Evolutionary conservation across 2,113 vertebrate species (phyloP), one percentile per base, ranked within the genome.

Genomic region (Pao palembangensis): DNA sequence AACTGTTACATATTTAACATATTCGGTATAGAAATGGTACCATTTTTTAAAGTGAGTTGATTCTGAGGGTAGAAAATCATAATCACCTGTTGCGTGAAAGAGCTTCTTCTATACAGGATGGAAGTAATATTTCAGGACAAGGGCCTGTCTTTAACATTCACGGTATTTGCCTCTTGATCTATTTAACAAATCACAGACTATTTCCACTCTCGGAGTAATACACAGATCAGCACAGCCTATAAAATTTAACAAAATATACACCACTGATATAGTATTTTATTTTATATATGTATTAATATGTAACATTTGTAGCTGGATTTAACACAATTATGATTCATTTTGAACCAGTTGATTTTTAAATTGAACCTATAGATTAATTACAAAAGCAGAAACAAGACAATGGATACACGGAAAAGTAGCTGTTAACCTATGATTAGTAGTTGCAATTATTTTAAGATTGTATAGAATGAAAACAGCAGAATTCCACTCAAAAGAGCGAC

Each of bases 71-170:
- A 71, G 64, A 86, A 85, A 64, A 74, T 76, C 81, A 64, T 69
- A 80, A 83, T 88, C 87, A 83, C 75, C 84, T 63, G 81, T 84
- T 60, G 63, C 75, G 48, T 59, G 41, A 64, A 80, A 43, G 60
- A 54, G 55, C 47, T 41, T 66, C 73, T 65, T 23, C 83, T 71
- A 71, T 79, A 81, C 41, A 18, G 61, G 61, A 79, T 88, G 82
- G 80, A 90, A 89, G 74, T 75, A 84, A 88, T 88, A 85, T 76
- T 80, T 88, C 83, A 82, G 64, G 15, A 68, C 55, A 13, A 69
- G 79, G 54, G 58, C 56, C 58, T 43, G 21, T 23, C 21, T 23
- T 18, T 58, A 63, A 64, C 58, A 73, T 59, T 71, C 63, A 74
- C 58, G 49, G 61, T 19, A 61, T 73, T 80, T 67, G 59, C 77